Evolutionary conservation across 1,140 invertebrate genomes (phyloP), one percentile per base, ranked within the genome.

Genomic region (Temnothorax longispinosus): DNA sequence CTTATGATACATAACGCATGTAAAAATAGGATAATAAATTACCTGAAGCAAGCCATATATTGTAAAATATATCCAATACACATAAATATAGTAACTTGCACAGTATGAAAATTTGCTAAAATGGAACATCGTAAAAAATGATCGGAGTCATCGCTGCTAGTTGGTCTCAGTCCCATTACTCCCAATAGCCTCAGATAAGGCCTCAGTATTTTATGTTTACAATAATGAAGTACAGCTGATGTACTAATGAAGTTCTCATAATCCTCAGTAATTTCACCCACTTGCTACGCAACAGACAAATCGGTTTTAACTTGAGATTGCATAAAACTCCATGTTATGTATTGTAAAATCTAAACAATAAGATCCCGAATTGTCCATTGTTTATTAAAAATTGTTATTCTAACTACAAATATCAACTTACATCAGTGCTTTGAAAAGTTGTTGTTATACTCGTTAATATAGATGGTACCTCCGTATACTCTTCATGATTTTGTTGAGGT

Each of bases 1-100:
- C 11, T 64, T 21, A 32, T 1, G 15, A 77, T 78, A 41, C 6
- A 41, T 41, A 6, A 41, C 4, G 10, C 2, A 5, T 44, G n/a
- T 50, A 71, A 69, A 81, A 69, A 67, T 81, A 52, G 8, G 10
- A 56, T 74, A 71, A 71, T 56, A 27, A 38, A 38, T 94, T 93
- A 97, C 97, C 97, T 96, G 91, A 97, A 98, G 94, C 97, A 97
- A 75, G 97, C 96, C 95, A 98, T 96, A 91, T 97, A 98, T 90
- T 98, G 97, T 64, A 98, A 93, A 85, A 97, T 92, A 92, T 98
- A 98, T 89, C 97, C 97, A 71, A 97, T 91, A 74, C 96, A 95
- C 94, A 98, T 96, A 72, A 96, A 95, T 82, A 97, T 93, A 32
- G 97, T 95, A 32, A 98, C 96, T 93, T 97, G 96, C 60, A 97